Base-by-base conservation (phyloP, 2,113 vertebrate genomes). In the Struthio camelus region DNA sequence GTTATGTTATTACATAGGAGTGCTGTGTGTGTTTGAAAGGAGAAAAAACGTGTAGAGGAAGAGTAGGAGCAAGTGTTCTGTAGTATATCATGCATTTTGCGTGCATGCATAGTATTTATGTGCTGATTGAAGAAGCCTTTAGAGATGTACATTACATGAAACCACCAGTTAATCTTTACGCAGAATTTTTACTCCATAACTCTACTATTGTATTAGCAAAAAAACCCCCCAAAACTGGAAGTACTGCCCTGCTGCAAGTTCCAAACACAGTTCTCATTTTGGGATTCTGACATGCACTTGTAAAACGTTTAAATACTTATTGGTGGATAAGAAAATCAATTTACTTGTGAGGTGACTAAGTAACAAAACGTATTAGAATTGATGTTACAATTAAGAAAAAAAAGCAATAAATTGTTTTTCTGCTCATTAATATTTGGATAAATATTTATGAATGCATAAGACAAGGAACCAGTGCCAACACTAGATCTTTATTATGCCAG, bases 301-400 rank as follows among this genome's bases (percentile, higher is more conserved):
- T 95, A 94, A 89, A 85, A 65, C 53, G 79, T 91, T 84, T 80
- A 76, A 87, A 76, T 61, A 86, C 82, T 66, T 71, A 73, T 38
- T 80, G 92, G 94, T 85, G 92, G 75, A 67, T 72, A 89, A 90
- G 91, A 90, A 81, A 76, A 90, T 94, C 90, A 51, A 51, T 88
- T 94, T 95, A 85, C 79, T 92, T 95, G 61, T 79, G 58, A 53
- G 66, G 6, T 71, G 95, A 96, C 89, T 94, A 85, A 76, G 83
- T 85, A 95, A 90, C 67, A 80, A 93, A 93, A 91, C 89, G 30
- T 86, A 89, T 86, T 88, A 94, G 87, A 97, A 97, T 97, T 96
- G 93, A 97, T 96, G 95, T 97, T 97, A 96, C 94, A 96, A 94
- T 97, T 96, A 97, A 91, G 81, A 40, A 92, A 96, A 96, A 96